Evolutionary conservation across 2,113 vertebrate species (phyloP).

Genomic region (Diglossa brunneiventris): DNA sequence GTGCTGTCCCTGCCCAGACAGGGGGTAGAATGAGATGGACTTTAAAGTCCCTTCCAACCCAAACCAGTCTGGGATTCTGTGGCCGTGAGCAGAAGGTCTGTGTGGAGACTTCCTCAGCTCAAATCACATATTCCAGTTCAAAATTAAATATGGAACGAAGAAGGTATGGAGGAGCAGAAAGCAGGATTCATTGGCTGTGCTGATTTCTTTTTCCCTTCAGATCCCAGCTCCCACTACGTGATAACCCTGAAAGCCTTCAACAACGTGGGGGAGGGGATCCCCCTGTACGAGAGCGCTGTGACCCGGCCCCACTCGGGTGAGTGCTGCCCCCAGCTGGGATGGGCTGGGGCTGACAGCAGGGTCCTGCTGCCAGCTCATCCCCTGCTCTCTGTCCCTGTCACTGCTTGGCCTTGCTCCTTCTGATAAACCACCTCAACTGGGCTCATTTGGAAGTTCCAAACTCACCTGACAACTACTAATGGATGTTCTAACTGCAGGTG

Average conservation of each 20-base stretch:
- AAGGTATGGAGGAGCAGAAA: background rate
- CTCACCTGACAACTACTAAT: background rate
- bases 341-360: fast-evolving
- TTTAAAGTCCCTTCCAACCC: background rate
- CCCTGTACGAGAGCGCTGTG: constrained; percentile 94
- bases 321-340: fast-evolving
- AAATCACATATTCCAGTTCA: background rate
- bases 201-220: constrained; percentile 64
- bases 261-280: constrained; percentile 95
- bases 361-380: fast-evolving
- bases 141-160: background rate
- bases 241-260: constrained; percentile 96
- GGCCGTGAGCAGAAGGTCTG: background rate
- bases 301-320: constrained; percentile 94
- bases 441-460: background rate
- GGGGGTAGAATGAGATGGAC: background rate
- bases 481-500: background rate
- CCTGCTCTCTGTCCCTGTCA: background rate
- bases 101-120: background rate
- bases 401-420: background rate
- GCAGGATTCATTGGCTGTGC: background rate
- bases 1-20: background rate
- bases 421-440: background rate
- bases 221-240: constrained; percentile 96
- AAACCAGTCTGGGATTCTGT: background rate